These are phyloP conservation scores for Agrilus biguttatus DNA, from an alignment of 2,888 invertebrate species.

Conservation along the genomic window DNA sequence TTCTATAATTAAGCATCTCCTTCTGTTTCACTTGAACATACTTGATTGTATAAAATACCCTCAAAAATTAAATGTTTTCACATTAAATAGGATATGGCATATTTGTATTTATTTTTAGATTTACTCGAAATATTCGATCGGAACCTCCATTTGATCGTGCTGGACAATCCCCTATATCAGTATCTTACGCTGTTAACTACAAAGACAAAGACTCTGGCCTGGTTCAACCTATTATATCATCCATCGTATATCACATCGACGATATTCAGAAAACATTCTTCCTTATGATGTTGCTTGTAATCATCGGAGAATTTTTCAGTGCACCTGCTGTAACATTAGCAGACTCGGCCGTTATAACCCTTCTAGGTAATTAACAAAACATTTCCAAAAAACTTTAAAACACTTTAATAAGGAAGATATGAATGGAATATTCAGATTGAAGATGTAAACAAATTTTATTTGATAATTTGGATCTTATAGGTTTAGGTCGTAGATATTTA, in stretches of 20 bases:
- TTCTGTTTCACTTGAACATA: too few relatives aligned
- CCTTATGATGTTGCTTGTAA: slow-evolving; percentile 76
- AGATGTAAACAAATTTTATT: too few relatives aligned
- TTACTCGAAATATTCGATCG: slow-evolving; percentile 30
- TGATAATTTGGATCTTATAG: too few relatives aligned
- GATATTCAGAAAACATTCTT: slow-evolving; percentile 96
- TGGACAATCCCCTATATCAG: slow-evolving; percentile 60
- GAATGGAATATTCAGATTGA: too few relatives aligned
- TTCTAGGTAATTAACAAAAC: slow-evolving; percentile 53
- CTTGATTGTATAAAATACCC: too few relatives aligned
- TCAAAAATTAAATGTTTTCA: too few relatives aligned
- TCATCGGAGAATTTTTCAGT: slow-evolving; percentile 95
- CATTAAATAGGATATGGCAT: neutral
- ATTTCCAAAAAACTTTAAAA: neutral
- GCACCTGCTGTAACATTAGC: slow-evolving; percentile 92
- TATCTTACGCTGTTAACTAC: slow-evolving; percentile 64
- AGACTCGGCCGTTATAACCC: slow-evolving; percentile 78
- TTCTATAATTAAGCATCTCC: too few relatives aligned
- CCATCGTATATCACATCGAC: slow-evolving; percentile 76
- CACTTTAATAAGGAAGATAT: too few relatives aligned
- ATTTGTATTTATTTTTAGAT: slow-evolving; percentile 12
- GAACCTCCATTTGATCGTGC: slow-evolving; percentile 27
- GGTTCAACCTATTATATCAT: slow-evolving; percentile 85
- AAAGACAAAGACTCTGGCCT: slow-evolving; percentile 49
- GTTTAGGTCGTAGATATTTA: too few relatives aligned